These are phyloP conservation scores for Cheilosia urbana DNA, from an alignment of 2,888 invertebrate genomes.

Conservation along the genomic window DNA sequence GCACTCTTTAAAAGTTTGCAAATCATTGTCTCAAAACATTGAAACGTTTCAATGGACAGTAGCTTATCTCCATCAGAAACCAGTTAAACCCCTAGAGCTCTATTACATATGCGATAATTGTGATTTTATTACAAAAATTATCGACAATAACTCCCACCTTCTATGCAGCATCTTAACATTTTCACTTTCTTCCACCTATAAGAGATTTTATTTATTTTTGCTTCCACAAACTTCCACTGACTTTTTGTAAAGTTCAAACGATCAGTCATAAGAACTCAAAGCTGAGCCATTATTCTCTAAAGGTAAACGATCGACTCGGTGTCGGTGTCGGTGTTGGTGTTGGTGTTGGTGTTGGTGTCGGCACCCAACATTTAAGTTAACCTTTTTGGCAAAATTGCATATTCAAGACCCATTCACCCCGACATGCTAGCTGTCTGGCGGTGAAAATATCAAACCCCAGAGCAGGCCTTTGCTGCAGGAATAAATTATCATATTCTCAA, in stretches of 20 bases:
- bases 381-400: constrained; percentile 38
- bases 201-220: background rate
- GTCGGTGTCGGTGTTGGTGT: background rate
- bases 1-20: too few species aligned
- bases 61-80: too few species aligned
- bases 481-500: constrained; percentile 62
- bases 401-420: constrained; percentile 29
- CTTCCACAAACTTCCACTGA: constrained; percentile 2
- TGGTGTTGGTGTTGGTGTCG: background rate
- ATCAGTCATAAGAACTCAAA: constrained; percentile 49
- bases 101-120: background rate
- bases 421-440: constrained; percentile 17
- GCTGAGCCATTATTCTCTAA: constrained; percentile 26
- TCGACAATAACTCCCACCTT: constrained; percentile 15
- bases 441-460: constrained; percentile 52
- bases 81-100: background rate
- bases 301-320: constrained; percentile 12
- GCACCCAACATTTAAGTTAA: constrained; percentile 53
- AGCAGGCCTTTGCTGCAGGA: constrained; percentile 29
- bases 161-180: constrained; percentile 6
- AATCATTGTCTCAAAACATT: too few species aligned
- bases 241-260: constrained; percentile 52
- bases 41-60: too few species aligned
- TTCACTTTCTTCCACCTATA: constrained; percentile 34
- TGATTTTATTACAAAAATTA: background rate